Percentiles rank a stretch among this genome's conserved stretches.
phyloP scores from a whole-genome alignment of 64 coral and sea anemone genomes.

The Exaiptasia diaphana region DNA sequence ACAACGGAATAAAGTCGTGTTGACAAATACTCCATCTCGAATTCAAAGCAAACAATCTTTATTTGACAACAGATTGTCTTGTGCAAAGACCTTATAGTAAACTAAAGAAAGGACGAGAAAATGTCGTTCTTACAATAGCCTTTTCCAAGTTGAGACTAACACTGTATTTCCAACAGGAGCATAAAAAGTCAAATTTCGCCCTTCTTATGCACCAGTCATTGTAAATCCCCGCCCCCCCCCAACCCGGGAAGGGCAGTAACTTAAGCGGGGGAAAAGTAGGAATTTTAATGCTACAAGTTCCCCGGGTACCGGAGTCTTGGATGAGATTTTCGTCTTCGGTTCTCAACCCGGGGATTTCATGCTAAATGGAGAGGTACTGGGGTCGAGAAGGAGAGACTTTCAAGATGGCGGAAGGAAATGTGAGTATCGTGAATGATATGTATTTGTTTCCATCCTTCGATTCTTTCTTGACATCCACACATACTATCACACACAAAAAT shows the following conservation, averaged over 20 bases:
- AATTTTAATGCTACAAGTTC: background rate
- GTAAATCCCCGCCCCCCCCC: constrained; percentile 9
- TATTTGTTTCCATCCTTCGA: background rate
- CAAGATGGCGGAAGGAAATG: constrained; percentile 8
- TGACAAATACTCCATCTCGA: too few species aligned
- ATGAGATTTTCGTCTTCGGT: constrained; percentile 27
- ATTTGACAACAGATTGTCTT: too few species aligned
- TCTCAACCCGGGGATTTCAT: background rate
- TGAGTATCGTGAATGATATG: background rate
- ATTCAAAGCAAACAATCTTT: too few species aligned
- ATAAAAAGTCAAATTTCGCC: too few species aligned
- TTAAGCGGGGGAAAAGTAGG: background rate
- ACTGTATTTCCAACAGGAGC: too few species aligned
- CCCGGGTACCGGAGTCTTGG: constrained; percentile 6
- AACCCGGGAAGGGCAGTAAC: background rate
- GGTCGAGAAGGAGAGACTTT: background rate
- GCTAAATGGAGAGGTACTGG: background rate
- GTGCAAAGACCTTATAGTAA: too few species aligned
- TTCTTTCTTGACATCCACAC: background rate
- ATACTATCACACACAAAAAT: background rate
- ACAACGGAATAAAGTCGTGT: too few species aligned
- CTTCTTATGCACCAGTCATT: constrained; percentile 21
- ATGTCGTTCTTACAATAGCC: too few species aligned
- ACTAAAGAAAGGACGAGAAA: too few species aligned
- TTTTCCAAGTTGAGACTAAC: too few species aligned